Conservation (phyloP, 2,888 invertebrate species). For the Andrena camellia region DNA sequence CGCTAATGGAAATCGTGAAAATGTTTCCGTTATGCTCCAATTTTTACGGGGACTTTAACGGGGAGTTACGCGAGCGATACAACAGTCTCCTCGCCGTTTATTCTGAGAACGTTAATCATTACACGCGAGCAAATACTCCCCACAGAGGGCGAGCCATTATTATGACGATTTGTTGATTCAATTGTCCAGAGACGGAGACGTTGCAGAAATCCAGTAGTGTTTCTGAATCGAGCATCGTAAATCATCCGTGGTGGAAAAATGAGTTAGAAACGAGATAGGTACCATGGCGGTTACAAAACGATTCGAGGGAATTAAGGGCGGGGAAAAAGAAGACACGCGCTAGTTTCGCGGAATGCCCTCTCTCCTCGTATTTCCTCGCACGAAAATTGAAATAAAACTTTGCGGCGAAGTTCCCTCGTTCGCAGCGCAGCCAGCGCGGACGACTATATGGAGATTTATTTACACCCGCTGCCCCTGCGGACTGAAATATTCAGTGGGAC, state of each 20-base stretch:
- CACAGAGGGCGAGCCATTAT: slow-evolving; percentile 1
- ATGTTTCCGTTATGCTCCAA: slow-evolving; percentile 6
- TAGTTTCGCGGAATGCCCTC: neutral
- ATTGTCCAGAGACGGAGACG: slow-evolving; percentile 7
- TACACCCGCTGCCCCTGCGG: neutral
- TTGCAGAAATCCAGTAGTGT: neutral
- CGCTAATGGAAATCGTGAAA: slow-evolving; percentile 34
- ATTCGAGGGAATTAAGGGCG: neutral
- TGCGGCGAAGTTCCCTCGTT: slow-evolving; percentile 35
- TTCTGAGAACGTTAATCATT: slow-evolving; percentile 34
- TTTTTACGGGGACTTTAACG: slow-evolving; percentile 12
- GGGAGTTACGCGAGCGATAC: neutral
- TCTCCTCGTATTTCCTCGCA: neutral
- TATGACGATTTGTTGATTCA: slow-evolving; percentile 18
- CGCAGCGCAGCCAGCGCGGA: neutral
- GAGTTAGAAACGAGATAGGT: neutral
- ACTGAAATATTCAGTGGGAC: neutral
- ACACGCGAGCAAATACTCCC: slow-evolving; percentile 17
- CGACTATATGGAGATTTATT: slow-evolving; percentile 29
- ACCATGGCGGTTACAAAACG: slow-evolving; percentile 10
- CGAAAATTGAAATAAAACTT: slow-evolving; percentile 41
- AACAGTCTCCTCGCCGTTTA: neutral
- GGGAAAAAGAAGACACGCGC: neutral
- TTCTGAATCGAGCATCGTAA: slow-evolving; percentile 16
- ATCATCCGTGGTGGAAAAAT: slow-evolving; percentile 26